A percentile compares a stretch with the other conserved stretches of the same genome.
phyloP scores from a whole-genome alignment of 1,140 invertebrate species.

The Ooceraea biroi region DNA sequence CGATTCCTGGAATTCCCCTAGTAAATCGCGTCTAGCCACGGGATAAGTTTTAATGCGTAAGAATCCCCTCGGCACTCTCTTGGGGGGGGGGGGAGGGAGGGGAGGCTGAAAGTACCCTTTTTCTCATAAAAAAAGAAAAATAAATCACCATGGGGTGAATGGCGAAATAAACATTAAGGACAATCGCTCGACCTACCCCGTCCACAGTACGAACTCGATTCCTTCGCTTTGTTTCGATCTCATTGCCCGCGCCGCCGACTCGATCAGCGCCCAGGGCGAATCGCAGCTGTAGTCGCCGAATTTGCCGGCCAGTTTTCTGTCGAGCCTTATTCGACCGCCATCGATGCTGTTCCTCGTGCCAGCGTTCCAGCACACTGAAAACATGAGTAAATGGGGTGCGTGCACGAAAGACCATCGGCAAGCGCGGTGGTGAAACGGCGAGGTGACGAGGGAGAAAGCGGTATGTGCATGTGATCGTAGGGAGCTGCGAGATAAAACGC shows the following conservation, averaged over 20 bases:
- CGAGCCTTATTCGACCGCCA: constrained; percentile 79
- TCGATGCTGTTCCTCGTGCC: constrained; percentile 77
- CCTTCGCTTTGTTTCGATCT: constrained; percentile 91
- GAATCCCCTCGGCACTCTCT: too few species aligned
- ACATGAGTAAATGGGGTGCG: constrained; percentile 19
- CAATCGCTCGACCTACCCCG: constrained; percentile 89
- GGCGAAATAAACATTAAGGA: constrained; percentile 37
- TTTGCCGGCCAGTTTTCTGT: constrained; percentile 86
- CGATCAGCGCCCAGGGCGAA: constrained; percentile 93
- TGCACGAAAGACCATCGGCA: not conserved
- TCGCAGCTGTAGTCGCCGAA: constrained; percentile 96
- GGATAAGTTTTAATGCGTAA: too few species aligned
- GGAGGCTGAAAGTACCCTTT: too few species aligned
- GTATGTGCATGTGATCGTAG: not conserved
- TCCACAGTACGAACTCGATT: constrained; percentile 97
- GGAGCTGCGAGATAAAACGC: constrained; percentile 11
- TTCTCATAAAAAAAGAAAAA: too few species aligned
- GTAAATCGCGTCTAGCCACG: too few species aligned
- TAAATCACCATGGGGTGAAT: constrained; percentile 45
- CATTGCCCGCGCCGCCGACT: constrained; percentile 94
- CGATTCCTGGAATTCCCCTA: too few species aligned
- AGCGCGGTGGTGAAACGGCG: not conserved
- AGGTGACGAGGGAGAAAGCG: not conserved
- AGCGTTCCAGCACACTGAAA: constrained; percentile 86
- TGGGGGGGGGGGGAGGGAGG: too few species aligned